Evolutionary conservation across 1,140 invertebrate genomes (phyloP).

Genomic region (Homarus americanus): DNA sequence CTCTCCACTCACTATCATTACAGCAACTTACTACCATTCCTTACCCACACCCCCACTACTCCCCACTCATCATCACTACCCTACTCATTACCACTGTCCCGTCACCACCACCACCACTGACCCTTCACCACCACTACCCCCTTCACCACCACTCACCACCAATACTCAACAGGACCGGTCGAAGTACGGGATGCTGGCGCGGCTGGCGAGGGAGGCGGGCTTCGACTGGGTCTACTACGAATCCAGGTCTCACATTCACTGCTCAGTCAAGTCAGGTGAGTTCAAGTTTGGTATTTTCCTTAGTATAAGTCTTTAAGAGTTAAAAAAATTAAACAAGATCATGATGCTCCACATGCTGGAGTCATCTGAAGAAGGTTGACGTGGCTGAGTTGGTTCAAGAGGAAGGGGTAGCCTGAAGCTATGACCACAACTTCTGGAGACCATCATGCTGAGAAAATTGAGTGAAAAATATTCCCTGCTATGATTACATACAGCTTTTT

Average conservation of each 20-base stretch:
- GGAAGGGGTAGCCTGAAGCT: not conserved
- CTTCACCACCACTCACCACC: not conserved
- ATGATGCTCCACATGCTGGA: no score
- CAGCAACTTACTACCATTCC: not conserved
- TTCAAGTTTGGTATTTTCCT: slow-evolving; percentile 71
- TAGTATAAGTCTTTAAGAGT: no score
- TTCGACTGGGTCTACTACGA: slow-evolving; percentile 99
- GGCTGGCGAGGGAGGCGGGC: slow-evolving; percentile 96
- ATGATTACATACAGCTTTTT: not conserved
- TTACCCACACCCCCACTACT: no score
- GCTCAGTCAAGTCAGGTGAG: slow-evolving; percentile 98
- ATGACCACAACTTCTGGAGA: not conserved
- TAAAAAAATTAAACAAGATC: no score
- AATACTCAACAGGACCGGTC: slow-evolving; percentile 84
- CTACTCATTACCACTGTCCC: not conserved
- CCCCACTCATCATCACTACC: not conserved
- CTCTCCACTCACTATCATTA: not conserved
- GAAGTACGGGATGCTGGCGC: slow-evolving; percentile 96
- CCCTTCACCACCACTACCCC: not conserved
- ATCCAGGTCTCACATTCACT: slow-evolving; percentile 95
- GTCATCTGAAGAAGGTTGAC: not conserved
- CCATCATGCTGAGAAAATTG: not conserved
- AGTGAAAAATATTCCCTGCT: not conserved
- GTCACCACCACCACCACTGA: not conserved
- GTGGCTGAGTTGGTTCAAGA: not conserved